Percentiles rank a stretch among this genome's conserved stretches.
Conservation (phyloP, 2,113 vertebrate genomes). For the Elaphurus davidianus region DNA sequence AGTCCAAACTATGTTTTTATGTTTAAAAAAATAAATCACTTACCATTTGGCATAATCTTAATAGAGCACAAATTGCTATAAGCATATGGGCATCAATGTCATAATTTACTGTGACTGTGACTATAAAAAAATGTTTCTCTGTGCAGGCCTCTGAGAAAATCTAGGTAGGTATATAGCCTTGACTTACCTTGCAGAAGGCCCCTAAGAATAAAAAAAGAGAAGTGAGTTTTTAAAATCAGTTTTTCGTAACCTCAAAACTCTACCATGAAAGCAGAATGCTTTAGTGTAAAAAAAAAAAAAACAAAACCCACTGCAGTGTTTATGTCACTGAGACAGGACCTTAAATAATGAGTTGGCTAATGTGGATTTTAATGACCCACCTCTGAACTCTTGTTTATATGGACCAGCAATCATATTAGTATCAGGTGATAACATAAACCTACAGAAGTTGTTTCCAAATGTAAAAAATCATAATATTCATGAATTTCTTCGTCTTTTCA, state of each 20-base stretch:
- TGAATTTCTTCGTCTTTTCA: conserved; percentile 41
- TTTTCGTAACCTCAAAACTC: conserved; percentile 38
- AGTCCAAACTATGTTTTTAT: conserved; percentile 7
- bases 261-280: not conserved
- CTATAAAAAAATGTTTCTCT: not conserved
- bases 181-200: not conserved
- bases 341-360: not conserved
- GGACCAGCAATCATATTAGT: conserved; percentile 36
- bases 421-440: conserved; percentile 49
- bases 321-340: conserved; percentile 31
- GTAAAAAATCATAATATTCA: conserved; percentile 29
- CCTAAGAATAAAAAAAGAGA: not conserved
- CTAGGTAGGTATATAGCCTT: not conserved
- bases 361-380: not conserved
- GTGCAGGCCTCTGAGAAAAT: not conserved
- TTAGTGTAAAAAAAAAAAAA: not conserved
- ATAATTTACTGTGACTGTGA: not conserved
- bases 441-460: conserved; percentile 53
- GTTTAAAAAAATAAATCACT: conserved; percentile 32
- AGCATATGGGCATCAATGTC: not conserved
- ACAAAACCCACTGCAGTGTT: not conserved
- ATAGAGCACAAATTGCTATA: not conserved
- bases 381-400: conserved; percentile 28
- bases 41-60: conserved; percentile 29
- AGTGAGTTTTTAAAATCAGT: not conserved